Evolutionary conservation across 1,140 invertebrate species (phyloP), one percentile per base, ranked within the genome.

Genomic region (Phymastichus coffea): DNA sequence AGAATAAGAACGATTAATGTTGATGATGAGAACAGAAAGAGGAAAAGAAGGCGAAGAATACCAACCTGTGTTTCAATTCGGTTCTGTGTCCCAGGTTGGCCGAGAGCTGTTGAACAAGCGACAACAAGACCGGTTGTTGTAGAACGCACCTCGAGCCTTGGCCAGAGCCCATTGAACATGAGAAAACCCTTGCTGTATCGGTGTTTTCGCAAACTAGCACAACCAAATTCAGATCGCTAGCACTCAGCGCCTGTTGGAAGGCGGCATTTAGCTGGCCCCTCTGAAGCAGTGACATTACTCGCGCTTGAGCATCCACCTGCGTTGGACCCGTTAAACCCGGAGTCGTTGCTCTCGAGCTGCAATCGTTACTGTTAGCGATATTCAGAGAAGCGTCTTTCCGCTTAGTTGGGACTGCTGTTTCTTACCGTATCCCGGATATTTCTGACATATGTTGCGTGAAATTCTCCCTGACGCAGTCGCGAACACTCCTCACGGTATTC

Each of bases 61-160:
- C 66, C 67, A 80, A 95, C 93, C 87, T 92, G 64, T 92, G 85
- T 77, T 96, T 97, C 4, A 94, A 81, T 66, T 92, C 90, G n/a
- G 91, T 93, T 68, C 94, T 86, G 52, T 87, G 83, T 23, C 82
- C 82, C 74, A 98, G 85, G 75, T 97, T 93, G 2, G 91, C 88
- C 3, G 92, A 91, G 3, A 98, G 84, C 73, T 98, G 95, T 75
- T 96, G 93, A 63, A 97, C 91, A 2, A 98, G 83, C 1, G 94
- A 95, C 23, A 98, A 80, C 48, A 97, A 81, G 35, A 96, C 92
- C 65, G 90, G 90, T 70, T 95, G 93, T 52, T 88, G 87, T 9
- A 80, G 66, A 20, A 77, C 63, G 17, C 76, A 78, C 17, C 74
- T 66, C 2, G 71, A 40, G 19, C 66, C 63, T 25, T 72, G 72